These are phyloP conservation scores for Siniperca scherzeri DNA, from an alignment of 2,797 vertebrate species.

Conservation along the genomic window DNA sequence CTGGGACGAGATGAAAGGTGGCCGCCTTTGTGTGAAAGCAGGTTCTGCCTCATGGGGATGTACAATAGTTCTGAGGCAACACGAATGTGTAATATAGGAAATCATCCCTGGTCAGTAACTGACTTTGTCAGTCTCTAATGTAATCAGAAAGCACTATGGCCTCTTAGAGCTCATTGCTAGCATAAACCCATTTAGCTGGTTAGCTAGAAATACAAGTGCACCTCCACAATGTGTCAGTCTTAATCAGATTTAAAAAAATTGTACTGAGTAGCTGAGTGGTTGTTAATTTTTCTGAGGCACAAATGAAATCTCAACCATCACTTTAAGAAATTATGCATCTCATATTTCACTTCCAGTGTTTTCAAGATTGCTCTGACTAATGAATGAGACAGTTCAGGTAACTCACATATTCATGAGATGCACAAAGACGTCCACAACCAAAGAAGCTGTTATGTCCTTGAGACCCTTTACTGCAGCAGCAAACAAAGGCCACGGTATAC, in stretches of 20 bases:
- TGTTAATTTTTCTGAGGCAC: slow-evolving; percentile 4
- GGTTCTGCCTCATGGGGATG: slow-evolving; percentile 36
- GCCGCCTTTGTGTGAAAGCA: slow-evolving; percentile 33
- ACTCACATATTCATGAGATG: neutral
- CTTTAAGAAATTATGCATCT: neutral
- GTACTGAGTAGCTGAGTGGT: neutral
- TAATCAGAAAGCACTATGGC: slow-evolving; percentile 34
- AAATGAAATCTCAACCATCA: slow-evolving; percentile 4
- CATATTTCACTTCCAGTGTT: slow-evolving; percentile 1
- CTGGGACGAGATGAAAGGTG: slow-evolving; percentile 53
- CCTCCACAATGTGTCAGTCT: slow-evolving; percentile 2
- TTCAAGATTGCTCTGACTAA: neutral
- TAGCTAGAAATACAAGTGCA: slow-evolving; percentile 11
- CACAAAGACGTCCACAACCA: slow-evolving; percentile 1
- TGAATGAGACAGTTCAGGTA: neutral
- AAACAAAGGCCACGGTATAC: slow-evolving; percentile 15
- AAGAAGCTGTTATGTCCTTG: neutral
- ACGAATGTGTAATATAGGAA: slow-evolving; percentile 28
- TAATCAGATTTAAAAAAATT: neutral
- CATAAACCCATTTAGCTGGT: slow-evolving; percentile 14
- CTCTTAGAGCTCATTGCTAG: slow-evolving; percentile 4
- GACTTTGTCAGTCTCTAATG: slow-evolving; percentile 33
- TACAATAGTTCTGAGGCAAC: slow-evolving; percentile 38
- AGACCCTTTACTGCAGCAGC: neutral
- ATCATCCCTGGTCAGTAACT: slow-evolving; percentile 21